Percentiles rank a stretch among this genome's conserved stretches.
Conservation (phyloP, 2,113 vertebrate species). For the Asarcornis scutulata region DNA sequence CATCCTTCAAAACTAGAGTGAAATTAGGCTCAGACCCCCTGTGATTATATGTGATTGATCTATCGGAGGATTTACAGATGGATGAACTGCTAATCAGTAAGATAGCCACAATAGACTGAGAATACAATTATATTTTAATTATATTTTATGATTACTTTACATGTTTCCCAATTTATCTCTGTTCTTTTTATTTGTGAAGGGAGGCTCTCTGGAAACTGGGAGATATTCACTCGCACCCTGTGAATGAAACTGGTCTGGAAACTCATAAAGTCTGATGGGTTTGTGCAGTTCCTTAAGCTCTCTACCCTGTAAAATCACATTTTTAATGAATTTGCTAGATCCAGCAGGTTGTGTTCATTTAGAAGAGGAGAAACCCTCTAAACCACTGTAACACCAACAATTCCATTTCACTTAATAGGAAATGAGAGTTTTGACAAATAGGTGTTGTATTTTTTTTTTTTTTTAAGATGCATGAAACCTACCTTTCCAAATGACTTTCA, state of each 20-base stretch:
- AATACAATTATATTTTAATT: conserved; percentile 7
- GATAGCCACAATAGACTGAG: background rate
- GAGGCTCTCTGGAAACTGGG: conserved; percentile 11
- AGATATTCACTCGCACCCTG: conserved; percentile 20
- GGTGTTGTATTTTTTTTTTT: background rate
- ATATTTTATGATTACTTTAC: background rate
- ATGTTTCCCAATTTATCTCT: background rate
- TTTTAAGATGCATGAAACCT: background rate
- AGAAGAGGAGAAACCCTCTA: conserved; percentile 45
- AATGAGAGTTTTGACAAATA: conserved; percentile 68
- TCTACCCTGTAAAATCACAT: conserved; percentile 9
- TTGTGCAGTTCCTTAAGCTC: conserved; percentile 17
- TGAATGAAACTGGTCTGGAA: conserved; percentile 11
- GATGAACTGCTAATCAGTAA: background rate
- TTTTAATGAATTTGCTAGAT: conserved; percentile 61
- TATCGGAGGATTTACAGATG: background rate
- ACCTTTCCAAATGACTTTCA: background rate
- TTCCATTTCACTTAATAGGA: conserved; percentile 69
- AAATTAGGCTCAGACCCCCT: background rate
- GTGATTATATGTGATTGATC: background rate
- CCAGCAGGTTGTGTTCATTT: conserved; percentile 43
- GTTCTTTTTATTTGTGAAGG: conserved; percentile 21
- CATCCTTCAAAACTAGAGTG: background rate
- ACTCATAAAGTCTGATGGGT: conserved; percentile 37
- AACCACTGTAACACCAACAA: conserved; percentile 47